Conservation (phyloP, 2,113 vertebrate genomes). For the Scatophagus argus region DNA sequence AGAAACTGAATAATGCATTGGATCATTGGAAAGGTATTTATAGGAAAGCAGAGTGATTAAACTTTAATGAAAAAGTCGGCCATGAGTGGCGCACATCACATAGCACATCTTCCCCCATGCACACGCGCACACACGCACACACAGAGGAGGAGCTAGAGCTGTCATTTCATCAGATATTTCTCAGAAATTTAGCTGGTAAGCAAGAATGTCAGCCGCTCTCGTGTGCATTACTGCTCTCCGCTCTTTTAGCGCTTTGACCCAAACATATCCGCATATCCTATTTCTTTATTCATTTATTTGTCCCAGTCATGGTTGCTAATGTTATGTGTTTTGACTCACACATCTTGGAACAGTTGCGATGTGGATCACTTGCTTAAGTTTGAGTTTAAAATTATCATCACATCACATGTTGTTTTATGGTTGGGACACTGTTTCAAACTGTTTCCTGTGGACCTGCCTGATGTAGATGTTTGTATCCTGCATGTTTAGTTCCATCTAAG, state of each 20-base stretch:
- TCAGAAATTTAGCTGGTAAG: conserved; percentile 33
- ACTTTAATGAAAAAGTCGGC: conserved; percentile 76
- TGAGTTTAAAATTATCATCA: too few relatives aligned
- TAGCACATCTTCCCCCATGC: conserved; percentile 23
- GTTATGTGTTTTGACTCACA: neutral
- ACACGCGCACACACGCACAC: conserved; percentile 1
- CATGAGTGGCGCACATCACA: conserved; percentile 73
- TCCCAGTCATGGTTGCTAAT: neutral
- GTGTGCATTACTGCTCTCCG: conserved; percentile 19
- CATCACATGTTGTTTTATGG: too few relatives aligned
- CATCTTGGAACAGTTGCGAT: neutral
- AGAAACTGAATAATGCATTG: conserved; percentile 81
- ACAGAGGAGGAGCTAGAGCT: too few relatives aligned
- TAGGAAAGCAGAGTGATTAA: conserved; percentile 78
- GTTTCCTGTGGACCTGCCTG: too few relatives aligned
- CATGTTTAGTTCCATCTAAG: neutral
- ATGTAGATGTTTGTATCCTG: neutral
- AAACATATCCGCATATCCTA: neutral
- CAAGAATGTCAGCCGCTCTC: conserved; percentile 20
- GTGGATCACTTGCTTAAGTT: conserved; percentile 26
- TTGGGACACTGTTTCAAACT: too few relatives aligned
- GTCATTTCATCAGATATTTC: conserved; percentile 29
- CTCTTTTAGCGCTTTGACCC: conserved; percentile 39
- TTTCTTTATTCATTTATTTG: neutral
- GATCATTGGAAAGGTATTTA: conserved; percentile 84